Base-by-base conservation (phyloP, 2,888 invertebrate genomes). In the Erannis defoliaria region DNA sequence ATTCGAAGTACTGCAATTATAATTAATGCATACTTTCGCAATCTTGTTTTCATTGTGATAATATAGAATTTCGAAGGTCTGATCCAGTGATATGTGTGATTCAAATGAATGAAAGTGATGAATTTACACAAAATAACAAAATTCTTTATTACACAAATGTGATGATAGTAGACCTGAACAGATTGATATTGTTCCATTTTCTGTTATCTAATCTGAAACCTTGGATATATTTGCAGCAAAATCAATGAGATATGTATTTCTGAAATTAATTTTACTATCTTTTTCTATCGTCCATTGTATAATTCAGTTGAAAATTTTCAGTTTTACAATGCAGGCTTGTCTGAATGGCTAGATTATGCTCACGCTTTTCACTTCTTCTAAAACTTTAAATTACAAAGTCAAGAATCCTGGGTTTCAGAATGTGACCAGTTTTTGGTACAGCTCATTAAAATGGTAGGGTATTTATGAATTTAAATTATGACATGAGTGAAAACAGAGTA, bases 191-290 rank as follows among this genome's bases (percentile, higher is more conserved):
- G 16, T 18, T 19, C 31, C 31, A 57, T 67, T 31, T 70, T 64
- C 55, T 56, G 58, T 71, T 79, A 82, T 80, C 80, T 84, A 72
- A 84, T 82, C 82, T 16, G 51, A 59, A 67, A 67, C 82, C 81
- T 78, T 79, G 78, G 64, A 58, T 64, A 57, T 46, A 42, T 73
- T 67, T 64, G 9, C n/a, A 45, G 23, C 21, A 16, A 45, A 29
- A 59, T 23, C 33, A 48, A 42, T 23, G 43, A 23, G 26, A 45
- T 42, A 37, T 53, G 38, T 38, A 26, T 18, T 43, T 50, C 42
- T 33, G 42, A 62, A 53, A 40, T 26, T 40, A 31, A 40, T 40
- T 19, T 21, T 12, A 26, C 12, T 31, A 19, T 37, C 26, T 45
- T 10, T 29, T 16, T 10, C 3, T 10, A 16, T 10, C 31, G 4